Evolutionary conservation across 2,113 vertebrate species (phyloP).

Genomic region (Regulus satrapa): DNA sequence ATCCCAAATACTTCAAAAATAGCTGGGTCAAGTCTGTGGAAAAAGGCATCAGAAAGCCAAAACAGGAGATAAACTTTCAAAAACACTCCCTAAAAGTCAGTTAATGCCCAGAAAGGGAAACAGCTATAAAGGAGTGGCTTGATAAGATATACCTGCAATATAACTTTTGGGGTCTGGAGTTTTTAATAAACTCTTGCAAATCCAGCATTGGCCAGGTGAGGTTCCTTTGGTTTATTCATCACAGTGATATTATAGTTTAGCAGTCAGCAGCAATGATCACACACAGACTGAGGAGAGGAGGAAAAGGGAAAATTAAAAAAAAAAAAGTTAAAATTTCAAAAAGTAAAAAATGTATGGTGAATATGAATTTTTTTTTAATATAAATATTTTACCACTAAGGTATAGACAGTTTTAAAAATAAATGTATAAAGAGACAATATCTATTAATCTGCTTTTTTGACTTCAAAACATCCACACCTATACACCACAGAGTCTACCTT

Average conservation of each 20-base stretch:
- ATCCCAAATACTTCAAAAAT: not conserved
- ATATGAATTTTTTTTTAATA: not conserved
- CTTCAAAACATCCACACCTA: not conserved
- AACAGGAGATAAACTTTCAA: not conserved
- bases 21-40: not conserved
- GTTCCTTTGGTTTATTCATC: not conserved
- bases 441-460: not conserved
- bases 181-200: not conserved
- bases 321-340: too few species aligned
- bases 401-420: not conserved
- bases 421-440: not conserved
- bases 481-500: not conserved
- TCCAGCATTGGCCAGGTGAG: not conserved
- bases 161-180: rapidly evolving
- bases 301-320: not conserved
- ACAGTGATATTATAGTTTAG: not conserved
- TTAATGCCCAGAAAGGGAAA: not conserved
- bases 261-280: not conserved
- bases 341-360: rapidly evolving
- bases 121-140: not conserved
- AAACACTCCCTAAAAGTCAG: not conserved
- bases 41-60: not conserved
- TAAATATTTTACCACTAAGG: not conserved
- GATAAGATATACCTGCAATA: not conserved
- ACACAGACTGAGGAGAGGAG: not conserved